phyloP scores from a whole-genome alignment of 2,888 invertebrate species.

The Drosophila rubida region DNA sequence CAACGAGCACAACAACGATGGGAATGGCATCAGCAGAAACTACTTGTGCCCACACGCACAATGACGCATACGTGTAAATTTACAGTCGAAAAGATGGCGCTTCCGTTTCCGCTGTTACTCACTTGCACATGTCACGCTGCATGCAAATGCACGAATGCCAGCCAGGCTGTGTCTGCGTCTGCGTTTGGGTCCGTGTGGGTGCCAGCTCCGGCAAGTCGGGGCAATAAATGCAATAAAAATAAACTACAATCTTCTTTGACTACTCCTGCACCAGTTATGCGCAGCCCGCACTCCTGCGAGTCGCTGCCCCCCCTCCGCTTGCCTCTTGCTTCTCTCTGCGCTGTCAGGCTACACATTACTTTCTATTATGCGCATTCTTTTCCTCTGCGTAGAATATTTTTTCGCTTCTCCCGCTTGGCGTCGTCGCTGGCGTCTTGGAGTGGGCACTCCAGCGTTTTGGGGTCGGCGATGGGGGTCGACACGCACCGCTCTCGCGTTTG shows the following conservation, averaged over 20 bases:
- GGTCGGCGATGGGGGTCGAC: conserved; percentile 45
- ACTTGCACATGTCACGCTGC: conserved; percentile 65
- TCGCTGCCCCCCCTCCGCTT: neutral
- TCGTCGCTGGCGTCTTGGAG: conserved; percentile 35
- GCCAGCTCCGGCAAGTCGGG: conserved; percentile 18
- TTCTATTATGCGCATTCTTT: conserved; percentile 71
- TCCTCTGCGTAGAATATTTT: conserved; percentile 44
- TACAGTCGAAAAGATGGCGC: conserved; percentile 64
- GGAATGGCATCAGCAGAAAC: conserved; percentile 35
- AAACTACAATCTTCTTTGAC: conserved; percentile 72
- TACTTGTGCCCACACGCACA: conserved; percentile 24
- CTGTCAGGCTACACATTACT: conserved; percentile 46
- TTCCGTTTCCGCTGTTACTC: conserved; percentile 57
- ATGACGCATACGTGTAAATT: conserved; percentile 70
- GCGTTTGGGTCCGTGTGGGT: conserved; percentile 5
- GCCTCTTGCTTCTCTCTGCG: neutral
- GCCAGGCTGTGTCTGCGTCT: neutral
- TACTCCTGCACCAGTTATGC: conserved; percentile 50
- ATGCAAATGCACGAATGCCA: conserved; percentile 64
- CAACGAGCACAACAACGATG: conserved; percentile 13
- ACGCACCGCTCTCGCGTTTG: conserved; percentile 62
- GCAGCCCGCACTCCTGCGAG: neutral
- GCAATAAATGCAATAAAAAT: conserved; percentile 76
- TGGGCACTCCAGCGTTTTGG: conserved; percentile 28
- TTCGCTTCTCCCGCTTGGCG: conserved; percentile 13